Base-by-base conservation (phyloP, 2,888 invertebrate genomes). In the Eretmocerus hayati region DNA sequence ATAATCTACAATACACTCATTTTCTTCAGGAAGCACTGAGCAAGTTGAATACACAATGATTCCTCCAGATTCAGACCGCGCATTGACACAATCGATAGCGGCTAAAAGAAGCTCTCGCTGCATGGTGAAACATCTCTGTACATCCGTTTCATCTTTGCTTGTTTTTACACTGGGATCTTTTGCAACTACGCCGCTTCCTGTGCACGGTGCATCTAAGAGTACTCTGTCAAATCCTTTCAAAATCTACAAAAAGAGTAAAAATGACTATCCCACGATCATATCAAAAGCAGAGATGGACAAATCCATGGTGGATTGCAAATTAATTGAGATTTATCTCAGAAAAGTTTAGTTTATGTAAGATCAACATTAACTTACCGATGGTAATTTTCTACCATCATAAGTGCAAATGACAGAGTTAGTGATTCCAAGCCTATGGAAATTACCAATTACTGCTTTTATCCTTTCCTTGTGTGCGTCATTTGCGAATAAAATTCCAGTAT, bases 21-120 rank as follows among this genome's bases (percentile, higher is more conserved):
- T 99, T 74, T 99, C 99, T 72, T 99, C 99, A 0, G 95, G 90
- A 62, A 97, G 74, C 57, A 99, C 84, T 1, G 99, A 99, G 73
- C 99, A 99, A 0, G 99, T 99, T 0, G 97, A 99, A 72, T 99
- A 99, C 1, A 99, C 96, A 53, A 99, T 78, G 66, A 90, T 90
- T 11, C 97, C 96, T 26, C 97, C 99, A 15, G 88, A 84, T 48
- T 85, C 77, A 0, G 96, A 95, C 62, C 89, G 90, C 1, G 93
- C 90, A 74, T 92, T 90, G 35, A 91, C 83, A 64, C 90, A 90
- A 74, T 99, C 99, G 57, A 99, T 95, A n/a, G 99, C 99, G 4
- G 93, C 85, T 45, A 97, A 73, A 4, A 99, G 75, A 21, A 99
- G 76, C 66, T 96, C 88, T 46, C 92, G 81, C 72, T 99, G 99